Base-by-base conservation (phyloP, 2,888 invertebrate genomes). In the Cerceris rybyensis region DNA sequence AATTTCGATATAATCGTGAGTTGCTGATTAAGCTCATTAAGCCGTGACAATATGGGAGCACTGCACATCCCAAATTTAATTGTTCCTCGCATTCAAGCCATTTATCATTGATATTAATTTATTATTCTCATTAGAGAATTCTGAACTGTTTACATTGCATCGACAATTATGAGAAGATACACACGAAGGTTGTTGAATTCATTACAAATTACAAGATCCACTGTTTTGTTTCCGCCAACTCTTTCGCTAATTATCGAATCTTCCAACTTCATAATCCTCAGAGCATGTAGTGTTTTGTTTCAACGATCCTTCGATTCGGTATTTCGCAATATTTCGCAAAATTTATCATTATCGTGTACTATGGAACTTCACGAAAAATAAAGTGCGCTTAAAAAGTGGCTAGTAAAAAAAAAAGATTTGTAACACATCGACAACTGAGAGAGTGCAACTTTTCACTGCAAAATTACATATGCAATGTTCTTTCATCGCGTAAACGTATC, bases 1-100 rank as follows among this genome's bases (percentile, higher is more conserved):
- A 85, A 65, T 68, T 84, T 81, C 8, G 83, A 78, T 59, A 88
- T 83, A 41, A 63, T 81, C 43, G 49, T 67, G 7, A 88, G 78
- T 17, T 85, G 81, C 57, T 78, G 73, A 58, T 81, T 82, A 14
- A 88, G 63, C 28, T 67, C 71, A 59, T 79, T 71, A 17, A 88
- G 82, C 75, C 86, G 78, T 28, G 79, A 76, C 39, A 81, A 75
- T 63, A 82, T 78, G 59, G 72, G 65, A 41, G 64, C 65, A 57
- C 71, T 75, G 68, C 57, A 69, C 84, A 84, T 84, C 67, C 73
- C 83, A 81, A 70, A 81, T 77, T 75, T 65, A 4, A 28, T 28
- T 60, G 39, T 17, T 71, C 8, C 55, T 49, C 13, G 50, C 42
- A 42, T 43, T 72, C 43, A 57, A 72, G 52, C 42, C 64, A 65